phyloP scores from a whole-genome alignment of 2,888 invertebrate species.

The Drosophila melanosoma region DNA sequence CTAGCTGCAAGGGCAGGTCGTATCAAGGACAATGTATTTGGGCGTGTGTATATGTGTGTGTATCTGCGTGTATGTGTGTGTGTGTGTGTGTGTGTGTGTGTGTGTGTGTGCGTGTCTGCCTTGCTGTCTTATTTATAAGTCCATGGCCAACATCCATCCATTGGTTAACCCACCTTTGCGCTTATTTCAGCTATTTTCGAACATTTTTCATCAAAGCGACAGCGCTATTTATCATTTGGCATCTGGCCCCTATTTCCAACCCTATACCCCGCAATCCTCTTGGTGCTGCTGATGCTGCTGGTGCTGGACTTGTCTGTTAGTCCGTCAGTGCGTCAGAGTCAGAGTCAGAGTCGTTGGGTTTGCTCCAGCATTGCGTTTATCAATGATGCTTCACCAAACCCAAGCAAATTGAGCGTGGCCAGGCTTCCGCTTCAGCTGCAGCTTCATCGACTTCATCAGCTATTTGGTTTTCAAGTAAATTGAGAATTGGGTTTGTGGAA shows the following conservation, averaged over 20 bases:
- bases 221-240: slow-evolving; percentile 65
- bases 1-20: slow-evolving; percentile 24
- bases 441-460: slow-evolving; percentile 15
- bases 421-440: slow-evolving; percentile 20
- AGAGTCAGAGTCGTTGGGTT: slow-evolving; percentile 9
- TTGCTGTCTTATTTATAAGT: slow-evolving; percentile 51
- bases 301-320: slow-evolving; percentile 8
- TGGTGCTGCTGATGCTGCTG: neutral
- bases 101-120: slow-evolving; percentile 7
- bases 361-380: slow-evolving; percentile 47
- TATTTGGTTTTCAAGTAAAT: slow-evolving; percentile 12
- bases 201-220: slow-evolving; percentile 59
- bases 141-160: slow-evolving; percentile 44
- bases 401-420: slow-evolving; percentile 48
- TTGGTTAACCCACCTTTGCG: slow-evolving; percentile 39
- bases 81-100: slow-evolving; percentile 17
- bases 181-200: slow-evolving; percentile 57
- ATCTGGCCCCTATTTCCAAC: slow-evolving; percentile 19
- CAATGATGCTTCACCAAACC: slow-evolving; percentile 35
- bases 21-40: slow-evolving; percentile 69
- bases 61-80: slow-evolving; percentile 10
- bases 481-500: slow-evolving; percentile 15
- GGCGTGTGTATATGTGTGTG: slow-evolving; percentile 13
- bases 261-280: slow-evolving; percentile 8
- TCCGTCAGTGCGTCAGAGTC: slow-evolving; percentile 3